Conservation (phyloP, 2,888 invertebrate species). For the Aleiodes alternator region DNA sequence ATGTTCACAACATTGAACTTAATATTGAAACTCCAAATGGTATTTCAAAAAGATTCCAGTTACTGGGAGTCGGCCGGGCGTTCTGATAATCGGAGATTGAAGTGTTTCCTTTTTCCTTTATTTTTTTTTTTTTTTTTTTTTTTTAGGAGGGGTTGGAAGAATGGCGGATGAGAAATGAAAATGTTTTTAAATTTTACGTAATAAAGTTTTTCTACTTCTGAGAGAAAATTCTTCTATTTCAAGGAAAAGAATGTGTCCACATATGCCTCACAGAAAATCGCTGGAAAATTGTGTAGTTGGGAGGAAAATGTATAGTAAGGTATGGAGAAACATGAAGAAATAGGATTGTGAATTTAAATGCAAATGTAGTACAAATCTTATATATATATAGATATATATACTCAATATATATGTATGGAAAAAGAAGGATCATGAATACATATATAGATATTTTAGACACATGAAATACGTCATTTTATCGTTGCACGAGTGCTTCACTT, state of each 20-base stretch:
- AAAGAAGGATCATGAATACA: slow-evolving; percentile 8
- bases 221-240: neutral
- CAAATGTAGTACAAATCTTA: slow-evolving; percentile 43
- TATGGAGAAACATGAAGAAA: slow-evolving; percentile 30
- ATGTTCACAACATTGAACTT: slow-evolving; percentile 24
- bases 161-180: too few species aligned
- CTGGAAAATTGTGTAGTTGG: neutral
- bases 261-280: slow-evolving; percentile 5
- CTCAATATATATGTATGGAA: neutral
- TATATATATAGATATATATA: slow-evolving; percentile 6
- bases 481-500: neutral
- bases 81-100: slow-evolving; percentile 5
- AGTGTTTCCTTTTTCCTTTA: neutral
- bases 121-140: too few species aligned
- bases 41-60: neutral
- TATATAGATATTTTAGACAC: slow-evolving; percentile 9
- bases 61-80: neutral
- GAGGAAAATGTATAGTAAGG: slow-evolving; percentile 1
- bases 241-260: slow-evolving; percentile 16
- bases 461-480: slow-evolving; percentile 8
- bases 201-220: too few species aligned
- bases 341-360: slow-evolving; percentile 50
- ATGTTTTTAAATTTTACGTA: too few species aligned
- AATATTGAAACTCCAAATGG: slow-evolving; percentile 2
- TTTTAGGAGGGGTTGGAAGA: too few species aligned